Base-by-base conservation (phyloP, 2,888 invertebrate species). In the Metalampra italica region DNA sequence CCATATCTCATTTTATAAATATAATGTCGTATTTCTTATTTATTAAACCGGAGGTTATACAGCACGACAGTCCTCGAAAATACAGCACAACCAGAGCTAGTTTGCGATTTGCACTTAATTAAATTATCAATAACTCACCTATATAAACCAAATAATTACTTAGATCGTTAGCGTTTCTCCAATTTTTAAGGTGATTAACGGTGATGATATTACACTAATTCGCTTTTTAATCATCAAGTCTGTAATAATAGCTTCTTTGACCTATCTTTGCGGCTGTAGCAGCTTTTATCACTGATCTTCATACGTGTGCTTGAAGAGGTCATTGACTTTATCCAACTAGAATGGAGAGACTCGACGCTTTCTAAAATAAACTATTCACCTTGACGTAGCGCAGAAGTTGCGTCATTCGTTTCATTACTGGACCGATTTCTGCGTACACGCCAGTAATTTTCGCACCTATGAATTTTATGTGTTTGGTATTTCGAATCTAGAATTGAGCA, bases 301-400 rank as follows among this genome's bases (percentile, higher is more conserved):
- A 36, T 36, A 22, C 22, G 36, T 36, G 7, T 11, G 36, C 11
- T 59, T 32, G n/a, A 3, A 36, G n/a, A n/a, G 36, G 77, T 86
- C 84, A 65, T 68, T 74, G 87, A 85, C 88, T 75, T 63, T 52
- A 59, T 53, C 56, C 65, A 68, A 69, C 68, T 68, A 64, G 64
- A 73, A 71, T 75, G 68, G 71, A 75, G 71, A 75, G 71, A 70
- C 68, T 69, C 62, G 59, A 64, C 74, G 82, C 88, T 89, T 88
- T 89, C 88, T 88, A 88, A 86, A 89, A 77, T 82, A 78, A 72
- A 2, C 77, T 79, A 82, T 81, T 79, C 85, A 83, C 81, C 80
- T 79, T 75, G 78, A 75, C 64, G 76, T 75, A 77, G 75, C 64
- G 76, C 78, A 80, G 66, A 62, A 57, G 69, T 82, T 82, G 71